Base-by-base conservation (phyloP, 2,797 vertebrate genomes). In the Crocidura indochinensis region DNA sequence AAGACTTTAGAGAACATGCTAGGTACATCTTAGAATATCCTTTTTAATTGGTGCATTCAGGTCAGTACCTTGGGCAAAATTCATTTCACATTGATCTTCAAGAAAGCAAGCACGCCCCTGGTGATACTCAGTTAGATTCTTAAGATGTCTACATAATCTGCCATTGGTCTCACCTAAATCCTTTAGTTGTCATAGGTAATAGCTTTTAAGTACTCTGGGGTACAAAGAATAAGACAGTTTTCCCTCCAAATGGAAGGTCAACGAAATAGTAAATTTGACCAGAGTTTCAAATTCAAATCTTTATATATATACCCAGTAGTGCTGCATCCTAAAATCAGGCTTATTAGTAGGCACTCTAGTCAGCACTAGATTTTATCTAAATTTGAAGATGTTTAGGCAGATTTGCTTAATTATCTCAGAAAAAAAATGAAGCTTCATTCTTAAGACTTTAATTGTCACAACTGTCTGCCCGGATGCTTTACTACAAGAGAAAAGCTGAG, bases 171-270 rank as follows among this genome's bases (percentile, higher is more conserved):
- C 97, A 95, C 87, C 87, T 90, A 91, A 95, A 92, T 96, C 96
- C 96, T 96, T 95, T 74, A 93, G 94, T 96, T 97, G 96, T 97
- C 97, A 96, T 90, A 95, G 93, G 91, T 94, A 96, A 97, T 88
- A 88, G 91, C 96, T 97, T 94, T 96, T 94, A 92, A 97, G 93
- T 77, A 91, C 80, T 93, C 90, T 60, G 75, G 86, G 86, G 95
- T 2, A 62, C 71, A 92, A 97, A 84, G 77, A 96, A 91, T 96
- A 94, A 95, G 95, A 84, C 92, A 76, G 94, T 90, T 90, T 87
- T 86, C 0, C 10, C n/a, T 47, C 77, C 77, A 76, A 95, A 92
- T 84, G 84, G 97, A 93, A 97, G 97, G 95, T 96, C 96, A 97
- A 95, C 92, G 94, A 87, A 97, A 97, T 95, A 96, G 97, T 78